phyloP scores from a whole-genome alignment of 1,140 invertebrate genomes.

The Eumaeus atala region DNA sequence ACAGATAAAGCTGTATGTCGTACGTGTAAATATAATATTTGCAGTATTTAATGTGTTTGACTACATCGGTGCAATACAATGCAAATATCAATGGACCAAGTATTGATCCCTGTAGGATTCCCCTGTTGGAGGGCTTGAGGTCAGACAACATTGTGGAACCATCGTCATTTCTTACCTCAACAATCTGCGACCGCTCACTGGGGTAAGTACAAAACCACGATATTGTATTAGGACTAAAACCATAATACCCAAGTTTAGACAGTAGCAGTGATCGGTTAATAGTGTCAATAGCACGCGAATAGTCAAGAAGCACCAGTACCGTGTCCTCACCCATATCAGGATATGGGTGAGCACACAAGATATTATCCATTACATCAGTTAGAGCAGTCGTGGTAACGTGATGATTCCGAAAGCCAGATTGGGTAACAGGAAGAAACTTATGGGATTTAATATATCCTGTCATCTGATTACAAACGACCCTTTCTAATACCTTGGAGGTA shows the following conservation, averaged over 20 bases:
- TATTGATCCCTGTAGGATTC: too few relatives aligned
- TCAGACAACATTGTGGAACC: too few relatives aligned
- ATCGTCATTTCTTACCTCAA: too few relatives aligned
- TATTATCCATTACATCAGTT: conserved; percentile 15
- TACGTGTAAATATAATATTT: too few relatives aligned
- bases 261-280: background rate
- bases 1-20: too few relatives aligned
- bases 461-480: conserved; percentile 9
- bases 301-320: background rate
- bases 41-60: too few relatives aligned
- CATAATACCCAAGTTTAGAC: too few relatives aligned
- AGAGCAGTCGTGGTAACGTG: conserved; percentile 18
- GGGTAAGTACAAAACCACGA: too few relatives aligned
- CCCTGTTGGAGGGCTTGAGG: too few relatives aligned
- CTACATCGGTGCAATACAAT: too few relatives aligned
- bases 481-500: conserved; percentile 17
- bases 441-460: conserved; percentile 12
- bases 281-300: background rate
- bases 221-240: background rate
- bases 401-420: conserved; percentile 19
- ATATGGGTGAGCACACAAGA: conserved; percentile 14
- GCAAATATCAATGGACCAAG: too few relatives aligned
- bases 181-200: too few relatives aligned
- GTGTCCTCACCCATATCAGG: conserved; percentile 4
- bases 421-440: conserved; percentile 8